phyloP scores from a whole-genome alignment of 2,113 vertebrate genomes.

The Tetrao urogallus region DNA sequence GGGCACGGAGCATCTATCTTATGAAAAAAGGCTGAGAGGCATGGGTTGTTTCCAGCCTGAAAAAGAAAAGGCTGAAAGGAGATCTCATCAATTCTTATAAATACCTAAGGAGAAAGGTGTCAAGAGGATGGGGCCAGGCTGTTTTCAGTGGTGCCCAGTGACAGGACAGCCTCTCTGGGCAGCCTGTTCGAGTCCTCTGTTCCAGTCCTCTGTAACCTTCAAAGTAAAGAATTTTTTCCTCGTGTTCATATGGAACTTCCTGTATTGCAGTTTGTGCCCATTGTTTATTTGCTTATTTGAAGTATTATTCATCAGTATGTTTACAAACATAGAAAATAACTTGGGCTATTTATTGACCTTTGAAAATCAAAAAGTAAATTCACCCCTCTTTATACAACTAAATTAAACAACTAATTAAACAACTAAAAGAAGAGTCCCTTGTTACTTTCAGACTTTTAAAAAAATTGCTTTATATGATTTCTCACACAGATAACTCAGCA shows the following conservation, averaged over 20 bases:
- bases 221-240: too few relatives aligned
- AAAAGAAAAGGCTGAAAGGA: background rate
- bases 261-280: too few relatives aligned
- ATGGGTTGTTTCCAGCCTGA: background rate
- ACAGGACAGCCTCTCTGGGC: background rate
- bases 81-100: background rate
- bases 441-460: background rate
- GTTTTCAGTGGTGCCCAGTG: background rate
- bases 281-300: background rate
- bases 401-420: too few relatives aligned
- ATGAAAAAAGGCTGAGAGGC: background rate
- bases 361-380: background rate
- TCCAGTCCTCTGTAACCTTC: too few relatives aligned
- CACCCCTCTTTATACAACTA: background rate
- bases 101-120: background rate
- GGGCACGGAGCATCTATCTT: background rate
- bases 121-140: background rate
- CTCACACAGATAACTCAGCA: slow-evolving; percentile 25
- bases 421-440: background rate
- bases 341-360: background rate
- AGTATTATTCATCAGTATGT: background rate
- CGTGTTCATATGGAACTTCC: too few relatives aligned
- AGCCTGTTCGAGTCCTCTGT: too few relatives aligned
- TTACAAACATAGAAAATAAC: background rate
- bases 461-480: slow-evolving; percentile 21